Percentiles rank a stretch among this genome's conserved stretches.
Conservation (phyloP, 2,888 invertebrate genomes). For the Sisyra terminalis region DNA sequence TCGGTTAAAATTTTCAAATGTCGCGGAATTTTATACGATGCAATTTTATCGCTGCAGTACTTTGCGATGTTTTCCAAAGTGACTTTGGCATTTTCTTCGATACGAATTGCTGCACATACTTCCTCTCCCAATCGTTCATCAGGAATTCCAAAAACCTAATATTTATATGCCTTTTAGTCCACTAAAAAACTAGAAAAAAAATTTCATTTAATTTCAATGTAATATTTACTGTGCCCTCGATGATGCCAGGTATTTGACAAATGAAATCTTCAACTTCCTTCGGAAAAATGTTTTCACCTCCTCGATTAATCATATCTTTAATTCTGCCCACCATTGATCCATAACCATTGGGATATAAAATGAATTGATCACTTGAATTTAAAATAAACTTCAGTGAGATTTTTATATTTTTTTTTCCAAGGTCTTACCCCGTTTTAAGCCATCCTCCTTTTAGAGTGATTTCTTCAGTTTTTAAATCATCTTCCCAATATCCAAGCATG, state of each 20-base stretch:
- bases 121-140: slow-evolving; percentile 67
- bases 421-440: slow-evolving; percentile 59
- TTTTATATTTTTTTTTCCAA: not conserved
- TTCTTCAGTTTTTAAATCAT: slow-evolving; percentile 54
- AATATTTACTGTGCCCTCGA: slow-evolving; percentile 49
- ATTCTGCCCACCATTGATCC: slow-evolving; percentile 52
- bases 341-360: slow-evolving; percentile 50
- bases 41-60: slow-evolving; percentile 51
- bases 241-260: slow-evolving; percentile 53
- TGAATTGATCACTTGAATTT: slow-evolving; percentile 45
- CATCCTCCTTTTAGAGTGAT: slow-evolving; percentile 51
- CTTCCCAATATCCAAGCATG: slow-evolving; percentile 72
- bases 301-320: slow-evolving; percentile 65
- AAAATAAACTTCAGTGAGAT: slow-evolving; percentile 1
- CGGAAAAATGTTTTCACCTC: slow-evolving; percentile 73
- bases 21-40: slow-evolving; percentile 68
- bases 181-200: not conserved
- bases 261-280: slow-evolving; percentile 65
- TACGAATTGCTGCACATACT: slow-evolving; percentile 46
- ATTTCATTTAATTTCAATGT: not conserved
- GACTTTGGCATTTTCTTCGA: slow-evolving; percentile 34
- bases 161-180: slow-evolving; percentile 6
- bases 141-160: slow-evolving; percentile 53
- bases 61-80: slow-evolving; percentile 39
- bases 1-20: slow-evolving; percentile 45